A percentile compares a stretch with the other conserved stretches of the same genome.
phyloP scores from a whole-genome alignment of 2,113 vertebrate genomes.

The Labeo catla region DNA sequence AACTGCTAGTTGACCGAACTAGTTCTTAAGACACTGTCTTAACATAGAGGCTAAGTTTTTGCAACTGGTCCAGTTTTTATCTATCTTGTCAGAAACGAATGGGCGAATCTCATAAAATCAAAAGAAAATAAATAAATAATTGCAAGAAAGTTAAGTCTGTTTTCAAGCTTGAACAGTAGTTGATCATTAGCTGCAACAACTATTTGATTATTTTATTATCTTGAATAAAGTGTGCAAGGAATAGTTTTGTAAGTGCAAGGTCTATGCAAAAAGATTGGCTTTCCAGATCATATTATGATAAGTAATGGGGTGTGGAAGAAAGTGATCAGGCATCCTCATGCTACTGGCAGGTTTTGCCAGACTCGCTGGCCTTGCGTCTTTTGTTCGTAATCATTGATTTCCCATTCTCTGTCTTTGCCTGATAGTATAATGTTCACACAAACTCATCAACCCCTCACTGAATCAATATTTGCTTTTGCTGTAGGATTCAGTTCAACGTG shows the following conservation, averaged over 20 bases:
- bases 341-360: not conserved
- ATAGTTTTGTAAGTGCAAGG: not conserved
- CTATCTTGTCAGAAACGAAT: not conserved
- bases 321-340: not conserved
- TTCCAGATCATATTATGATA: not conserved
- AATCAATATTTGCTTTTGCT: slow-evolving; percentile 42
- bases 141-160: not conserved
- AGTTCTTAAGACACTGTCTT: no score
- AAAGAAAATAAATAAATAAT: not conserved
- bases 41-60: no score
- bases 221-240: not conserved
- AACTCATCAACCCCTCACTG: not conserved
- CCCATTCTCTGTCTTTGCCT: slow-evolving; percentile 20
- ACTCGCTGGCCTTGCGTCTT: not conserved
- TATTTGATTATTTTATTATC: not conserved
- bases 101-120: not conserved
- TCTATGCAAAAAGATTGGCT: not conserved
- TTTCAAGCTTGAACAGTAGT: not conserved
- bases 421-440: slow-evolving; percentile 15
- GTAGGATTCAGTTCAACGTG: slow-evolving; percentile 38
- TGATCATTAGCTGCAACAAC: not conserved
- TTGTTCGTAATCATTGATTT: slow-evolving; percentile 36
- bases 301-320: not conserved
- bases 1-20: no score
- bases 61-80: no score